phyloP scores from a whole-genome alignment of 64 coral and sea anemone species.

The Porites lutea region DNA sequence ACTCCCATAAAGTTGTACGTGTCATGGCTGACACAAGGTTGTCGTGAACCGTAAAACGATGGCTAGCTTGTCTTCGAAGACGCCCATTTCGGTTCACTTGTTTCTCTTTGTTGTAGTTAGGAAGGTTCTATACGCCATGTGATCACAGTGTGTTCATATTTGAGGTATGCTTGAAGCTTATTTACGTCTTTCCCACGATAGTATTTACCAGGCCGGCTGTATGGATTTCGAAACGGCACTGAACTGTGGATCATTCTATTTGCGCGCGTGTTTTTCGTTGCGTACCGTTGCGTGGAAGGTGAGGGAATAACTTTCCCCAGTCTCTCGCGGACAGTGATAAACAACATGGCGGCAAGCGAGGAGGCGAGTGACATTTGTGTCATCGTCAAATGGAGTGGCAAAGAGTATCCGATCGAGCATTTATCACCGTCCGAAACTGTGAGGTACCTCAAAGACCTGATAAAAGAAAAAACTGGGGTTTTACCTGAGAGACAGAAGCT shows the following conservation, averaged over 20 bases:
- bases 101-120: not conserved
- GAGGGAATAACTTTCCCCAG: not conserved
- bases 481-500: constrained; percentile 94
- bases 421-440: constrained; percentile 71
- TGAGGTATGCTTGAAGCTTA: not conserved
- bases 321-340: not conserved
- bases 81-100: not conserved
- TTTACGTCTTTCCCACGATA: not conserved
- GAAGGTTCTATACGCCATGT: not conserved
- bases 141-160: not conserved
- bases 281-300: too few species aligned
- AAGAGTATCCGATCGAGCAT: constrained; percentile 83
- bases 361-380: not conserved
- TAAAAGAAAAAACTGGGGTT: constrained; percentile 91
- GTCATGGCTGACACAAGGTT: constrained; percentile 1
- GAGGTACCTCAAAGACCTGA: constrained; percentile 75
- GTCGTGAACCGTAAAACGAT: constrained; percentile 2
- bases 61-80: not conserved
- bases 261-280: too few species aligned
- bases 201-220: too few species aligned
- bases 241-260: too few species aligned
- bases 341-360: constrained; percentile 12
- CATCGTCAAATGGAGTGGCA: constrained; percentile 96
- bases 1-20: not conserved
- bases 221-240: too few species aligned